phyloP scores from a whole-genome alignment of 2,113 vertebrate species.

The Alosa alosa region DNA sequence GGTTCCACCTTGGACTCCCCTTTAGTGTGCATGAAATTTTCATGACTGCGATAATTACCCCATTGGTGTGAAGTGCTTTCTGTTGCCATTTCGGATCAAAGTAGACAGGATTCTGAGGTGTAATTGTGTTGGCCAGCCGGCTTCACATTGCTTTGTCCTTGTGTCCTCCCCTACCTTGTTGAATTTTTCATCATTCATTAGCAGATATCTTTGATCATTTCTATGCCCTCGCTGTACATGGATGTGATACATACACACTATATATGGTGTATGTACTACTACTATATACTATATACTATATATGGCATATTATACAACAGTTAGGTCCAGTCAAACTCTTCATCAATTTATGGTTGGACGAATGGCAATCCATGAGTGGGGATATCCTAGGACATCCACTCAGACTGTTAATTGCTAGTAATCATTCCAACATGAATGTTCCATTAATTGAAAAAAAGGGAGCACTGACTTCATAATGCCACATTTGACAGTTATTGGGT shows the following conservation, averaged over 20 bases:
- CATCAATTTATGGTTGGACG: too few relatives aligned
- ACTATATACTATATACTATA: too few relatives aligned
- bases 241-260: not conserved
- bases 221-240: not conserved
- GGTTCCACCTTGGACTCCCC: slow-evolving; percentile 41
- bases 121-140: slow-evolving; percentile 19
- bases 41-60: slow-evolving; percentile 53
- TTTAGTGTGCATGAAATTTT: slow-evolving; percentile 52
- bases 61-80: slow-evolving; percentile 43
- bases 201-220: slow-evolving; percentile 48
- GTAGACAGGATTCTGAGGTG: slow-evolving; percentile 36
- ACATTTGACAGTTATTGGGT: too few relatives aligned
- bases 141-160: slow-evolving; percentile 50
- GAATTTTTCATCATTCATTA: slow-evolving; percentile 55
- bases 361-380: too few relatives aligned
- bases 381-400: too few relatives aligned
- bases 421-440: too few relatives aligned
- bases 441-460: too few relatives aligned
- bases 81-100: slow-evolving; percentile 48
- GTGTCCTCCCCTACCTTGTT: slow-evolving; percentile 43
- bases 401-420: too few relatives aligned
- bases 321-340: too few relatives aligned
- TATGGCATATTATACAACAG: not conserved
- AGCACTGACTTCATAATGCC: too few relatives aligned
- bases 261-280: too few relatives aligned